Percentiles rank a stretch among this genome's conserved stretches.
Evolutionary conservation across 37 sponge, comb jelly and placozoan species (phyloP).

Genomic region (Aphrocallistes beatrix): DNA sequence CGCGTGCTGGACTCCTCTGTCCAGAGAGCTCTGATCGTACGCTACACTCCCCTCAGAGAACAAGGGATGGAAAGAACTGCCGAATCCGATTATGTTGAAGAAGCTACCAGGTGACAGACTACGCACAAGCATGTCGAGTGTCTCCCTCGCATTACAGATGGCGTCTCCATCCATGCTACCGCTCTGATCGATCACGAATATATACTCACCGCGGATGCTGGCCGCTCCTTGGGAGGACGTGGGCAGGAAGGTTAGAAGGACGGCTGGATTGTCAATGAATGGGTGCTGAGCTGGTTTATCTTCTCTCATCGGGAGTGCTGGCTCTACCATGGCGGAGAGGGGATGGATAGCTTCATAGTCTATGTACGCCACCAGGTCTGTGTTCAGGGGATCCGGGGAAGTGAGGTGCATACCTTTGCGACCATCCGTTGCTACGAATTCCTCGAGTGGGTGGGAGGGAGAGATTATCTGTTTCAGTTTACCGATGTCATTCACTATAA

Average conservation of each 20-base stretch:
- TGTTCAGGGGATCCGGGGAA: slow-evolving; percentile 5
- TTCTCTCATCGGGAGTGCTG: background rate
- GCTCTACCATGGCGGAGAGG: background rate
- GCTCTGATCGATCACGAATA: slow-evolving; percentile 72
- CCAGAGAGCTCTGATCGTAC: slow-evolving; percentile 47
- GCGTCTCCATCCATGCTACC: slow-evolving; percentile 58
- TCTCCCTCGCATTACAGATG: slow-evolving; percentile 55
- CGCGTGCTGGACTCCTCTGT: slow-evolving; percentile 36
- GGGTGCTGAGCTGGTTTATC: background rate
- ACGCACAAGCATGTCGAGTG: slow-evolving; percentile 61
- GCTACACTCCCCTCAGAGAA: slow-evolving; percentile 39
- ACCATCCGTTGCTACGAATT: background rate
- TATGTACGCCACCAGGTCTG: background rate
- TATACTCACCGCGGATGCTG: slow-evolving; percentile 38
- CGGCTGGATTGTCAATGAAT: slow-evolving; percentile 32
- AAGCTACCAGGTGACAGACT: slow-evolving; percentile 57
- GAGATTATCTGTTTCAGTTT: background rate
- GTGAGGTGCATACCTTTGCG: background rate
- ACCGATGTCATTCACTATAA: background rate
- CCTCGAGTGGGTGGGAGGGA: background rate
- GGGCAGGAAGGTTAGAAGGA: slow-evolving; percentile 57
- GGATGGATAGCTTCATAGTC: background rate
- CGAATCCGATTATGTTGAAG: slow-evolving; percentile 80
- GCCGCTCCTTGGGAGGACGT: slow-evolving; percentile 19
- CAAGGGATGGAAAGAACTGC: slow-evolving; percentile 29